Evolutionary conservation across 2,797 vertebrate species (phyloP).

Genomic region (Acanthopagrus latus): DNA sequence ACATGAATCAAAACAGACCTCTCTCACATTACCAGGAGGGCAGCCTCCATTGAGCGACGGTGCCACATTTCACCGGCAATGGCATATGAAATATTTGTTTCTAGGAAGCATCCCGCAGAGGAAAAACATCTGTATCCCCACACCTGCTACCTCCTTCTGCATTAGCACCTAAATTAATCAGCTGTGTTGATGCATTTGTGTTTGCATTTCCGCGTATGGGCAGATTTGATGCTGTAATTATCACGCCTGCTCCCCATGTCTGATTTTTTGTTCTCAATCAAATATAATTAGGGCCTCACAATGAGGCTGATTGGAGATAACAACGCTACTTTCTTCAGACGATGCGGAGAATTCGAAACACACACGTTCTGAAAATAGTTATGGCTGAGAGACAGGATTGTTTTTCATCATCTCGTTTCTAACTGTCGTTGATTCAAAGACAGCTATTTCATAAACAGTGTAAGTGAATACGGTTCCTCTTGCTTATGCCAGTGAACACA

Average conservation of each 20-base stretch:
- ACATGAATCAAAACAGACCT: slow-evolving; percentile 65
- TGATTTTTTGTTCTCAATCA: slow-evolving; percentile 72
- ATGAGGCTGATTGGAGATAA: slow-evolving; percentile 80
- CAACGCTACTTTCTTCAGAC: slow-evolving; percentile 52
- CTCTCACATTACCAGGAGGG: slow-evolving; percentile 41
- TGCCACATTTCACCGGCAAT: slow-evolving; percentile 48
- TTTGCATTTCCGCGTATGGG: slow-evolving; percentile 54
- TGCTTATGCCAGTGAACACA: slow-evolving; percentile 23
- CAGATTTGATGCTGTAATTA: slow-evolving; percentile 71
- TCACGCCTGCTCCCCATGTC: slow-evolving; percentile 50
- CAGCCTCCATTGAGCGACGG: slow-evolving; percentile 47
- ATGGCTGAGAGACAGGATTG: slow-evolving; percentile 23
- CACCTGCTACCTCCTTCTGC: slow-evolving; percentile 64
- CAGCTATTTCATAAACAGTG: slow-evolving; percentile 23
- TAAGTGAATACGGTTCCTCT: slow-evolving; percentile 25
- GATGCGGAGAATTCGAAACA: slow-evolving; percentile 31
- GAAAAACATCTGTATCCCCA: slow-evolving; percentile 55
- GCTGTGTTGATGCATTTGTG: slow-evolving; percentile 66
- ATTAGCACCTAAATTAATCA: slow-evolving; percentile 70
- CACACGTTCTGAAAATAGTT: slow-evolving; percentile 47
- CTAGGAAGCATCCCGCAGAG: slow-evolving; percentile 39
- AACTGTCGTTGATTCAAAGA: slow-evolving; percentile 46
- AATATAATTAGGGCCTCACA: slow-evolving; percentile 73
- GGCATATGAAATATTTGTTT: slow-evolving; percentile 66
- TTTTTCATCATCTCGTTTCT: slow-evolving; percentile 49